phyloP scores from a whole-genome alignment of 2,797 vertebrate genomes.

The Macroramphosus scolopax region DNA sequence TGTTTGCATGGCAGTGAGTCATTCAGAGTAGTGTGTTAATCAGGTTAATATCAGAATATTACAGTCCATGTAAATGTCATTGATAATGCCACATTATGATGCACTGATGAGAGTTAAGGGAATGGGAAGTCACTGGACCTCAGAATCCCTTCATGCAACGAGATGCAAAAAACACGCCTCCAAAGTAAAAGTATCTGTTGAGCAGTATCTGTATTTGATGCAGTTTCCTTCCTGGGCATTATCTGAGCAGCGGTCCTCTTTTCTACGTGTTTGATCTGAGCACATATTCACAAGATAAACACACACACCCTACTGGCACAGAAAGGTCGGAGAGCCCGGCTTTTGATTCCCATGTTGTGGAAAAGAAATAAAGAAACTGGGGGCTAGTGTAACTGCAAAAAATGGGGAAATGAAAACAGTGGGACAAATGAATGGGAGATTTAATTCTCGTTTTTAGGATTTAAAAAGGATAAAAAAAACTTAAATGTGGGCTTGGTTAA shows the following conservation, averaged over 20 bases:
- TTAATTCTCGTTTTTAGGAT: conserved; percentile 33
- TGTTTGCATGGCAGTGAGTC: too few species aligned
- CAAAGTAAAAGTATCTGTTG: conserved; percentile 3
- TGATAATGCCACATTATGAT: conserved; percentile 56
- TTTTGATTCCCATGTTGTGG: conserved; percentile 73
- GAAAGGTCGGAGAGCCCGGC: conserved; percentile 86
- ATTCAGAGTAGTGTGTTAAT: too few species aligned
- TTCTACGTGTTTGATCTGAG: conserved; percentile 39
- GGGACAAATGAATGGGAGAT: conserved; percentile 59
- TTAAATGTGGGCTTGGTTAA: conserved; percentile 44
- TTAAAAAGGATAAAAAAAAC: conserved; percentile 33
- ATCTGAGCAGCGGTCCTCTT: conserved; percentile 43
- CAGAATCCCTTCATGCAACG: conserved; percentile 37
- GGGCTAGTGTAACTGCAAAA: conserved; percentile 48
- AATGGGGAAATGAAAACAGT: conserved; percentile 53
- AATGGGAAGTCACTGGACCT: conserved; percentile 49
- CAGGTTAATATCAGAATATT: too few species aligned
- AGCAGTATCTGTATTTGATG: conserved; percentile 6
- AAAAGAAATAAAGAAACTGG: conserved; percentile 59
- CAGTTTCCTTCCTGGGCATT: conserved; percentile 65
- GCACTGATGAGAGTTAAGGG: conserved; percentile 59
- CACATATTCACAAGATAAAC: conserved; percentile 61
- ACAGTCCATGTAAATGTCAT: not conserved
- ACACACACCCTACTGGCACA: conserved; percentile 71
- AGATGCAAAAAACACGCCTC: not conserved